These are phyloP conservation scores for Caenorhabditis auriculariae DNA, from an alignment of 2,888 invertebrate species.

Conservation along the genomic window DNA sequence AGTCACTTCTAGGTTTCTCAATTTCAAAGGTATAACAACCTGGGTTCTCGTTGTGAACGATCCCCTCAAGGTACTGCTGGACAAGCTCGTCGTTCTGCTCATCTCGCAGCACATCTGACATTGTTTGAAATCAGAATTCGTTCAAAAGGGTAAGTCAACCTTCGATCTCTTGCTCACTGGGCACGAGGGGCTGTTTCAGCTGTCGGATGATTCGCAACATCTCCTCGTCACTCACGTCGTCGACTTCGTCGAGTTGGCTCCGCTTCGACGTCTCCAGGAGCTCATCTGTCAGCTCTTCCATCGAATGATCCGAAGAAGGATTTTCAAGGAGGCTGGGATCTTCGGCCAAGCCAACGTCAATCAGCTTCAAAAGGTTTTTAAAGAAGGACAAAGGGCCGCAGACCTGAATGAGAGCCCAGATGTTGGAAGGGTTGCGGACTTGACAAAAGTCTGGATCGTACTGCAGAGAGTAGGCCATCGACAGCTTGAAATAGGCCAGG, in stretches of 20 bases:
- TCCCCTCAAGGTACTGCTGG: constrained; percentile 30
- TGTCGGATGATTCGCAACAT: constrained; percentile 27
- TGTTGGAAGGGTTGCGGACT: constrained; percentile 56
- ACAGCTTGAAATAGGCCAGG: constrained; percentile 60
- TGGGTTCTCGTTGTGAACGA: constrained; percentile 27
- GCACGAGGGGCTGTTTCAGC: constrained; percentile 26
- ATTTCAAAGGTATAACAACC: not conserved
- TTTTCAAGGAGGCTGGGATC: constrained; percentile 19
- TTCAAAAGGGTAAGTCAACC: no score
- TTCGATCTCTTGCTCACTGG: constrained; percentile 21
- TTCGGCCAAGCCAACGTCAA: constrained; percentile 34
- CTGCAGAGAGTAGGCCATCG: constrained; percentile 52
- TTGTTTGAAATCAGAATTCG: no score
- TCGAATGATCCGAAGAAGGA: not conserved
- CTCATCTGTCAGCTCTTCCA: constrained; percentile 1
- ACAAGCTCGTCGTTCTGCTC: constrained; percentile 20
- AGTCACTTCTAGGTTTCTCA: no score
- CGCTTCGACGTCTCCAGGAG: constrained; percentile 1
- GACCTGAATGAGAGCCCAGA: constrained; percentile 57
- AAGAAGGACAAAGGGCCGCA: not conserved
- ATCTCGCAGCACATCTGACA: no score
- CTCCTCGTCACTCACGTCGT: constrained; percentile 23
- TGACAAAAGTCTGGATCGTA: constrained; percentile 61
- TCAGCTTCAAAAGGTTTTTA: constrained; percentile 17
- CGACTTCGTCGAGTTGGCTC: not conserved